Evolutionary conservation across 1,140 invertebrate genomes (phyloP).

Genomic region (Dreissena rostriformis): DNA sequence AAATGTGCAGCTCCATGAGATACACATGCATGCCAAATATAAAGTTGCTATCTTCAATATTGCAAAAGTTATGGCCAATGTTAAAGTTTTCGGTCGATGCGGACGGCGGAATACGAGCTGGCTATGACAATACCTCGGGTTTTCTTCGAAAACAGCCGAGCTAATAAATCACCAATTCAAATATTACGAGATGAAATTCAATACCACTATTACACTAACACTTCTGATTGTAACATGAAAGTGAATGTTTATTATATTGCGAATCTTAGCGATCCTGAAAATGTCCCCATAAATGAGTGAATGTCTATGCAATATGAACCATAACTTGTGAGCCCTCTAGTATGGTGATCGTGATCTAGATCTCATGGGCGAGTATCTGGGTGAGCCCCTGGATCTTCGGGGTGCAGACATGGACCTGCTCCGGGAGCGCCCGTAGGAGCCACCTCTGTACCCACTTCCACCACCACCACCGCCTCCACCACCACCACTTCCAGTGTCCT

Average conservation of each 20-base stretch:
- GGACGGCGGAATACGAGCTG: too few species aligned
- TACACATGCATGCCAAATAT: too few species aligned
- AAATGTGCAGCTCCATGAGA: too few species aligned
- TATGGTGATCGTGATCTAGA: conserved; percentile 87
- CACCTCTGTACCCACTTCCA: conserved; percentile 77
- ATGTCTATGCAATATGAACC: too few species aligned
- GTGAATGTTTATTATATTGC: background rate
- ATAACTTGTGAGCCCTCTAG: background rate
- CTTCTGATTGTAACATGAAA: background rate
- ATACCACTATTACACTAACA: background rate
- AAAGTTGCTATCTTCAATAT: too few species aligned
- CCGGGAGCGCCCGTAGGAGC: conserved; percentile 81
- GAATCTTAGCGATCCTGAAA: background rate
- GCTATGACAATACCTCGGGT: too few species aligned
- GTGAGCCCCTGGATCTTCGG: conserved; percentile 85
- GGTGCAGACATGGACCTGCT: conserved; percentile 86
- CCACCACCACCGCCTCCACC: conserved; percentile 84
- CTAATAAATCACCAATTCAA: background rate
- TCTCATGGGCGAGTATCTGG: conserved; percentile 90
- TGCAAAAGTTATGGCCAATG: too few species aligned
- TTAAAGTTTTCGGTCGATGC: too few species aligned
- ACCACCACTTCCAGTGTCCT: conserved; percentile 91
- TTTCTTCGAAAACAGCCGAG: background rate
- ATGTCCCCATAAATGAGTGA: too few species aligned
- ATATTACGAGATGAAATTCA: background rate